Conservation (phyloP, 2,888 invertebrate genomes). For the Catocala sponsa region DNA sequence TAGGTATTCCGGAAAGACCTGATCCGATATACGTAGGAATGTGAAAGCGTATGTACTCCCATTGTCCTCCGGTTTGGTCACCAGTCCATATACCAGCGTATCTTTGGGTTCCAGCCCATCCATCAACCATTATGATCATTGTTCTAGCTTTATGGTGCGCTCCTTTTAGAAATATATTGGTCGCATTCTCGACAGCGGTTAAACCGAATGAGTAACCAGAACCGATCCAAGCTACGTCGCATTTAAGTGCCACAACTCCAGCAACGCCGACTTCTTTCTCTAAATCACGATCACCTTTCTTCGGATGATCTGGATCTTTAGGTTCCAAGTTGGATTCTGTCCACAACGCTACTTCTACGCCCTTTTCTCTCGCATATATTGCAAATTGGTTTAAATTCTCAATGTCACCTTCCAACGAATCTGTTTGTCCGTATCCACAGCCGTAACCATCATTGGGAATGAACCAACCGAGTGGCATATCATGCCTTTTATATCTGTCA, state of each 20-base stretch:
- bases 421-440: slow-evolving; percentile 80
- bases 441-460: slow-evolving; percentile 83
- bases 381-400: slow-evolving; percentile 75
- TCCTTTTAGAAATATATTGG: slow-evolving; percentile 65
- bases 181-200: slow-evolving; percentile 75
- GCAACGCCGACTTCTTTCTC: slow-evolving; percentile 73
- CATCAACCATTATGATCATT: slow-evolving; percentile 80
- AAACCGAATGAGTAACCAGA: slow-evolving; percentile 79
- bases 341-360: slow-evolving; percentile 79
- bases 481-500: slow-evolving; percentile 75
- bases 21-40: slow-evolving; percentile 81
- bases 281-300: slow-evolving; percentile 82
- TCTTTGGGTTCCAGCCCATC: slow-evolving; percentile 83
- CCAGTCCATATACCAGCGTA: slow-evolving; percentile 81
- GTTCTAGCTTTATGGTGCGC: slow-evolving; percentile 63
- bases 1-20: slow-evolving; percentile 78
- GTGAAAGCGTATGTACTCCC: slow-evolving; percentile 84
- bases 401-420: slow-evolving; percentile 76
- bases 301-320: slow-evolving; percentile 71
- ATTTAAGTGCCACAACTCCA: slow-evolving; percentile 77
- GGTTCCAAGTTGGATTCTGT: slow-evolving; percentile 80
- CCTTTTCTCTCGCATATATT: slow-evolving; percentile 69
- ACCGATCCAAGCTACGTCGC: slow-evolving; percentile 84
- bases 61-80: slow-evolving; percentile 79
- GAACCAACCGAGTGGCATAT: slow-evolving; percentile 82